phyloP scores from a whole-genome alignment of 2,888 invertebrate genomes.

The Xestobium rufovillosum region DNA sequence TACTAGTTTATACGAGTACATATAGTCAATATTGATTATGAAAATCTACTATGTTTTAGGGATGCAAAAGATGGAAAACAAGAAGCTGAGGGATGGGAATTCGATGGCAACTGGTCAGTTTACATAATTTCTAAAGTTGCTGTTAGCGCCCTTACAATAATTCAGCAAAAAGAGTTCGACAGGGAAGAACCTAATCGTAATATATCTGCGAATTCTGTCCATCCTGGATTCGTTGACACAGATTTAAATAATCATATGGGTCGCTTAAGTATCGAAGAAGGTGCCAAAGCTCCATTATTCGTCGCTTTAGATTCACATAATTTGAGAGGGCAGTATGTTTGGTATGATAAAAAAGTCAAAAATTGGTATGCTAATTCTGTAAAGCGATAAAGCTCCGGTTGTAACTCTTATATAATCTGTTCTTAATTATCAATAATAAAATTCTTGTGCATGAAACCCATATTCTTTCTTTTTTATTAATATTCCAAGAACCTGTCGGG shows the following conservation, averaged over 20 bases:
- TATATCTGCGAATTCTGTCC: conserved; percentile 61
- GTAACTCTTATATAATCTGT: no score
- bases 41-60: no score
- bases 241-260: conserved; percentile 70
- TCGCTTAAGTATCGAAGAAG: conserved; percentile 48
- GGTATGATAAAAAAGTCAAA: conserved; percentile 51
- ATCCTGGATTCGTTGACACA: conserved; percentile 72
- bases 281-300: conserved; percentile 55
- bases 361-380: conserved; percentile 51
- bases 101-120: no score
- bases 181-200: conserved; percentile 46
- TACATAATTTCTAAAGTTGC: conserved; percentile 70
- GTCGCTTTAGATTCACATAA: conserved; percentile 53
- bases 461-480: no score
- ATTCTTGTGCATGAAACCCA: no score
- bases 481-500: no score
- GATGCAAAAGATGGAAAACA: conserved; percentile 30
- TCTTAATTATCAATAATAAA: no score
- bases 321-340: conserved; percentile 57
- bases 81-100: conserved; percentile 34
- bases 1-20: no score
- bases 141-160: conserved; percentile 56
- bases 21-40: background rate
- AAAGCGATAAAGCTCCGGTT: no score
- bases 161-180: conserved; percentile 58